phyloP scores from a whole-genome alignment of 2,797 vertebrate species.

The Parauchenoglanis ngamensis region DNA sequence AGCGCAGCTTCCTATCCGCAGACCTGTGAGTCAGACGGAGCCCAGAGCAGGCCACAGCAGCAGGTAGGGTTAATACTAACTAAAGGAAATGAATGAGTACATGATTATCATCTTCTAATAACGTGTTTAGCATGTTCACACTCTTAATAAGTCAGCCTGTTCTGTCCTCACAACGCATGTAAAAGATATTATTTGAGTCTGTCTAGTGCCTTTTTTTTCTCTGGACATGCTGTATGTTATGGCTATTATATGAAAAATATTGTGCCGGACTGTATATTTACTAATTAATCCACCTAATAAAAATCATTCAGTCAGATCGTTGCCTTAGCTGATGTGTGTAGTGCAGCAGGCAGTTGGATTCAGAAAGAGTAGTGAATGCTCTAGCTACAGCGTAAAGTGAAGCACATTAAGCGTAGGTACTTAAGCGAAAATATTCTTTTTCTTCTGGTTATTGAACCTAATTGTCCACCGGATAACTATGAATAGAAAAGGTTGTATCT shows the following conservation, averaged over 20 bases:
- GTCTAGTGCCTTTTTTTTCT: background rate
- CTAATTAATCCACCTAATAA: background rate
- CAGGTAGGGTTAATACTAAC: conserved; percentile 63
- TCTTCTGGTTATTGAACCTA: background rate
- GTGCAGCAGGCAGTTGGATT: too few relatives aligned
- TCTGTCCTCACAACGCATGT: background rate
- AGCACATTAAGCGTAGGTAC: background rate
- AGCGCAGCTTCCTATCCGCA: conserved; percentile 54
- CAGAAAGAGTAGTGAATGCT: background rate
- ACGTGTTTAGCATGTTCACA: background rate
- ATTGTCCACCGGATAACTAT: background rate
- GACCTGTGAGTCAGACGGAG: conserved; percentile 72
- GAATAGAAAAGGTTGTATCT: background rate
- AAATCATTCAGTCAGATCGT: background rate
- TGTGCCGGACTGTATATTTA: background rate
- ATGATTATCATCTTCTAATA: background rate
- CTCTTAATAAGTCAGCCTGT: background rate
- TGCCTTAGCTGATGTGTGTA: background rate
- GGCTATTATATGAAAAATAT: background rate
- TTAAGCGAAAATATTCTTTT: background rate
- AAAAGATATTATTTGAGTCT: background rate
- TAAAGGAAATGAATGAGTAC: background rate
- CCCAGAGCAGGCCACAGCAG: conserved; percentile 63
- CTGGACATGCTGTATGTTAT: background rate
- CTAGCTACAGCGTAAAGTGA: too few relatives aligned